Conservation (phyloP, 2,888 invertebrate species). For the Geophilus truncorum region DNA sequence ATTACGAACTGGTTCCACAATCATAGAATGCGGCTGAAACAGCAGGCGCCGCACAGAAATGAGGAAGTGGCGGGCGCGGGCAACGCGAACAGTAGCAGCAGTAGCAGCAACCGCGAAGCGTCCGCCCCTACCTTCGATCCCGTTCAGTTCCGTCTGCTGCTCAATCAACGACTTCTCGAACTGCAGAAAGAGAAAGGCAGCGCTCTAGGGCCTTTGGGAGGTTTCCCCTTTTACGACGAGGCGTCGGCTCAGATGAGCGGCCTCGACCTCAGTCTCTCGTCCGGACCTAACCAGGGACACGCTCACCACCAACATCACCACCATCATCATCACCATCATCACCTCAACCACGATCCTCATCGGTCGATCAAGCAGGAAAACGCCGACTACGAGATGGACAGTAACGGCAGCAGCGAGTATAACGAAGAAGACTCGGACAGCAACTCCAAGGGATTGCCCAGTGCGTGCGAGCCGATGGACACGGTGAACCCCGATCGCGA, state of each 20-base stretch:
- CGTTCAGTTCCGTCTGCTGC: conserved; percentile 78
- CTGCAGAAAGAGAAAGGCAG: conserved; percentile 64
- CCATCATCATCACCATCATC: conserved; percentile 7
- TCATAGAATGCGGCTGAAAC: conserved; percentile 95
- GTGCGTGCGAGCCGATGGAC: conserved; percentile 35
- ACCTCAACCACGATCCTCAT: neutral
- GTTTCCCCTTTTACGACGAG: conserved; percentile 52
- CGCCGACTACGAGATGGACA: conserved; percentile 75
- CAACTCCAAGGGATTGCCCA: conserved; percentile 25
- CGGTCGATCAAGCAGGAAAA: conserved; percentile 19
- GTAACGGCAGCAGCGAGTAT: conserved; percentile 57
- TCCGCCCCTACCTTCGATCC: conserved; percentile 64
- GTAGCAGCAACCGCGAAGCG: conserved; percentile 39
- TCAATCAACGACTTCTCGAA: conserved; percentile 82
- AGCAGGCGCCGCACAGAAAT: conserved; percentile 56
- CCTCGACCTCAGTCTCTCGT: conserved; percentile 73
- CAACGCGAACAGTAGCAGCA: conserved; percentile 33
- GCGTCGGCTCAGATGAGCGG: conserved; percentile 63
- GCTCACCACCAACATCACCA: conserved; percentile 29
- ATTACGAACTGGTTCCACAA: conserved; percentile 99
- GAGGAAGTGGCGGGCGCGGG: conserved; percentile 47
- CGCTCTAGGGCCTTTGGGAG: conserved; percentile 47
- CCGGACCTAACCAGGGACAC: conserved; percentile 42
- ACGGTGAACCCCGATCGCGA: neutral
- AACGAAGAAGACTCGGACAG: conserved; percentile 61